Percentiles rank a stretch among this genome's conserved stretches.
Evolutionary conservation across 2,888 invertebrate genomes (phyloP).

Genomic region (Stramonita haemastoma): DNA sequence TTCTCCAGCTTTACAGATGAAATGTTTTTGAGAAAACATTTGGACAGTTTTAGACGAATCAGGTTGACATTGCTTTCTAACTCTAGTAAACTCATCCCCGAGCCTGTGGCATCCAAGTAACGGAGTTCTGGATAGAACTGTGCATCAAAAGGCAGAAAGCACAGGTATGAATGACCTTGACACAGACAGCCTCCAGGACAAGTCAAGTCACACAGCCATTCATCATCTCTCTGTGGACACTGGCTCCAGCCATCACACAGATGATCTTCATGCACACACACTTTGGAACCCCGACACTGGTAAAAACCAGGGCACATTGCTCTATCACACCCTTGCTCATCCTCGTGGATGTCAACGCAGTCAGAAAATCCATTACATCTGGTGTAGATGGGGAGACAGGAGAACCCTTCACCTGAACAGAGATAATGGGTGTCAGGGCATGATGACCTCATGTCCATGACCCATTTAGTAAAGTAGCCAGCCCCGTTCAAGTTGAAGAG

Average conservation of each 20-base stretch:
- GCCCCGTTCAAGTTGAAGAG: background rate
- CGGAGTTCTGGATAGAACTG: background rate
- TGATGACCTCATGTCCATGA: background rate
- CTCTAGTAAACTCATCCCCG: background rate
- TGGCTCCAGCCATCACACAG: conserved; percentile 4
- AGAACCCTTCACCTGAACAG: background rate
- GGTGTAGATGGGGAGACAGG: background rate
- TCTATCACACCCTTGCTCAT: background rate
- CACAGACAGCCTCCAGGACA: background rate
- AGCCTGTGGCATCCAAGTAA: background rate
- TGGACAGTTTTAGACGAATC: background rate
- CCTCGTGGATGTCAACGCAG: background rate
- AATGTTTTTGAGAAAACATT: background rate
- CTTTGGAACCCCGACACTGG: background rate
- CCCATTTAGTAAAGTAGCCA: background rate
- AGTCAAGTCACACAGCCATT: background rate
- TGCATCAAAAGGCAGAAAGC: background rate
- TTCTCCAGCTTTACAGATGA: background rate
- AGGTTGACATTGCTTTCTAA: background rate
- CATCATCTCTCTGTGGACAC: background rate
- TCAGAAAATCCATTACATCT: conserved; percentile 16
- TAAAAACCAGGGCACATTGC: background rate
- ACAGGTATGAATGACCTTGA: background rate
- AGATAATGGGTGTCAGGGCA: background rate
- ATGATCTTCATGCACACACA: conserved; percentile 2